Evolutionary conservation across 1,140 invertebrate species (phyloP), one percentile per base, ranked within the genome.

Genomic region (Drosophila ohnishii): DNA sequence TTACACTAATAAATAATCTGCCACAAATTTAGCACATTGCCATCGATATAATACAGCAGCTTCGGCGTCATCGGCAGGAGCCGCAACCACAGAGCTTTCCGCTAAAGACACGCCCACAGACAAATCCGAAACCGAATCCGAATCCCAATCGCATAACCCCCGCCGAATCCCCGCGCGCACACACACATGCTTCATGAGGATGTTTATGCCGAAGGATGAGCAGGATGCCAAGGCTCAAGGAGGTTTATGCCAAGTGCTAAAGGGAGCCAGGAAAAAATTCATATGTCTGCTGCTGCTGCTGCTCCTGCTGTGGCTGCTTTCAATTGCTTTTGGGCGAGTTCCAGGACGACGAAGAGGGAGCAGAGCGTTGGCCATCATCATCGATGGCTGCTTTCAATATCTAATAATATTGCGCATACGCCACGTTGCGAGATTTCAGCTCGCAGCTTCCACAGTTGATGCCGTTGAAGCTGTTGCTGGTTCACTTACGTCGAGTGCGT

Each of bases 341-440:
- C 32, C 32, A 10, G 14, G 65, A 13, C 25, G 14, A 40, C 16
- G 30, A 39, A 22, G 55, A 14, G 63, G 57, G 40, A 44, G 48
- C 48, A 11, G 51, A 59, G 61, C 37, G 28, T 61, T 70, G 53
- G 66, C 64, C 75, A 69, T 61, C 73, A 61, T 61, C 61, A 78
- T 87, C 83, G 75, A 87, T 82, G 83, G 71, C 83, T 83, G 83
- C 72, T 86, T 86, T 86, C 83, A 86, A 86, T 86, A 86, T 87
- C 79, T 83, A 79, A 86, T 86, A 86, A 83, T 88, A 87, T 88
- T 88, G 83, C 83, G 79, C 75, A 86, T 86, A 86, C 84, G 83
- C 83, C 73, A 76, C 48, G 64, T 75, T 87, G 84, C 75, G 67
- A 57, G 84, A 67, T 63, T 65, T 40, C 34, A 65, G 63, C 42